A percentile compares a stretch with the other conserved stretches of the same genome.
phyloP scores from a whole-genome alignment of 2,888 invertebrate genomes.

The Oscheius sp. region DNA sequence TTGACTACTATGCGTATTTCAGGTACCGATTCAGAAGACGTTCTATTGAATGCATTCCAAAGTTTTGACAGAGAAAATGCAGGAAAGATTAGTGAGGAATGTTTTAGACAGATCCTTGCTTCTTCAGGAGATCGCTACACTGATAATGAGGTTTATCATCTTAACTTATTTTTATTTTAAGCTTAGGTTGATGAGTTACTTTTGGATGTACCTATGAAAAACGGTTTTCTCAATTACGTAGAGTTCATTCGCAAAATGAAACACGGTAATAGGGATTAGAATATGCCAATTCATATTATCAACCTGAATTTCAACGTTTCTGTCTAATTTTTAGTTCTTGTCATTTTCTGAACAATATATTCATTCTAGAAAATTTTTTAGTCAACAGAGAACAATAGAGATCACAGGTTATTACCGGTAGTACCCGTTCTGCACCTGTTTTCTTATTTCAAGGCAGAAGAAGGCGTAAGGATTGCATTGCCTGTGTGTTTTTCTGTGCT shows the following conservation, averaged over 20 bases:
- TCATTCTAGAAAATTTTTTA: too few species aligned
- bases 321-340: too few species aligned
- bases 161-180: background rate
- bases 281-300: too few species aligned
- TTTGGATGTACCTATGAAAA: constrained; percentile 93
- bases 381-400: too few species aligned
- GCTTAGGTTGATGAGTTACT: constrained; percentile 91
- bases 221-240: constrained; percentile 91
- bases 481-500: constrained; percentile 28
- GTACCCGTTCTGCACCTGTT: too few species aligned
- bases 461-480: constrained; percentile 31
- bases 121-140: constrained; percentile 81
- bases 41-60: constrained; percentile 99
- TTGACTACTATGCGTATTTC: background rate
- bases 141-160: constrained; percentile 60
- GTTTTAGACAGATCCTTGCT: constrained; percentile 89
- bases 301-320: too few species aligned
- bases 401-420: too few species aligned
- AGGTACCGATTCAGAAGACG: constrained; percentile 83
- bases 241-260: constrained; percentile 98
- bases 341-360: too few species aligned
- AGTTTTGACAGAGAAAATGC: constrained; percentile 97
- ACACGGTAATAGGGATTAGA: too few species aligned
- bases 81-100: constrained; percentile 80
- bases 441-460: constrained; percentile 27